A percentile compares a stretch with the other conserved stretches of the same genome.
Conservation (phyloP, 2,888 invertebrate genomes). For the Rambutsinella grinnellia region DNA sequence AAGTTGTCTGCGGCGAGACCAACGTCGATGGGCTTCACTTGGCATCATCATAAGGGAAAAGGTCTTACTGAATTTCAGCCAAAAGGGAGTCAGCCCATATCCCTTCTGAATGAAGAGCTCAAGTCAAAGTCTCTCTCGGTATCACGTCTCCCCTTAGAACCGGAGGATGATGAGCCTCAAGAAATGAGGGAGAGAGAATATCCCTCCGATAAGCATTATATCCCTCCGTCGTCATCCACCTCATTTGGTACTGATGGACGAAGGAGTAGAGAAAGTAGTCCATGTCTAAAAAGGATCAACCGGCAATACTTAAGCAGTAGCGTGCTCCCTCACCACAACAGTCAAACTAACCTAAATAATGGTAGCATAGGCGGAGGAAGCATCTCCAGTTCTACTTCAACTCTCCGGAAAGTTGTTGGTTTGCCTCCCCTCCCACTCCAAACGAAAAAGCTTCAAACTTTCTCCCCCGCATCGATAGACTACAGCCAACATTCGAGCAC, state of each 20-base stretch:
- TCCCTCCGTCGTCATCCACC: neutral
- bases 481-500: constrained; percentile 7
- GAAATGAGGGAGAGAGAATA: constrained; percentile 3
- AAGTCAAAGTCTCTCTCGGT: constrained; percentile 23
- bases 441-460: constrained; percentile 43
- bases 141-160: constrained; percentile 1
- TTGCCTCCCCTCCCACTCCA: constrained; percentile 62
- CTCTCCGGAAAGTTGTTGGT: constrained; percentile 51
- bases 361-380: neutral
- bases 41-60: constrained; percentile 31
- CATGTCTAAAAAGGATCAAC: constrained; percentile 63
- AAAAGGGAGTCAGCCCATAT: constrained; percentile 17
- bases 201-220: constrained; percentile 4
- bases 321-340: constrained; percentile 11
- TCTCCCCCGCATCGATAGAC: constrained; percentile 25
- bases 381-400: neutral
- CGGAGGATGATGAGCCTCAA: neutral
- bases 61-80: constrained; percentile 61
- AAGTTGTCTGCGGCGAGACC: constrained; percentile 19
- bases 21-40: constrained; percentile 16
- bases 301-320: constrained; percentile 29
- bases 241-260: constrained; percentile 20
- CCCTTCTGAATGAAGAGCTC: constrained; percentile 3
- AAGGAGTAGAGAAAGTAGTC: constrained; percentile 61
- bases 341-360: constrained; percentile 15